Conservation (phyloP, 2,113 vertebrate genomes). For the Thryonomys swinderianus region DNA sequence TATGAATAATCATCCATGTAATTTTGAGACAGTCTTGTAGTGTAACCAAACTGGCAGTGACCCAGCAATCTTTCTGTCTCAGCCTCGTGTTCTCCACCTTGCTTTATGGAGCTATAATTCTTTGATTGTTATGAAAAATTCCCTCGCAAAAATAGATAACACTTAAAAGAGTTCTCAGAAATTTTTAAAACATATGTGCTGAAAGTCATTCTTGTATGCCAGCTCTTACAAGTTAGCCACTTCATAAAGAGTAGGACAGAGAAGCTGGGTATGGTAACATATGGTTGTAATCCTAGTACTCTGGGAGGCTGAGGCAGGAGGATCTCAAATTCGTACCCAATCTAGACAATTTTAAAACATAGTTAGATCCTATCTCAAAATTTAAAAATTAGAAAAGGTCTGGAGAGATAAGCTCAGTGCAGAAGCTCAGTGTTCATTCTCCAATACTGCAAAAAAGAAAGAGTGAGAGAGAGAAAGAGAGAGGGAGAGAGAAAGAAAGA, state of each 20-base stretch:
- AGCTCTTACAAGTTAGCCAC: not conserved
- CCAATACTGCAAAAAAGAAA: not conserved
- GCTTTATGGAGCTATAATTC: not conserved
- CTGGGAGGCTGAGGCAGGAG: not conserved
- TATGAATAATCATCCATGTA: too few relatives aligned
- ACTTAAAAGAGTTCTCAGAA: not conserved
- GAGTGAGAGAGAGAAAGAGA: not conserved
- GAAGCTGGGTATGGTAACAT: not conserved
- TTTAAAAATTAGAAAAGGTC: not conserved
- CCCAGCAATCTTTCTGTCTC: too few relatives aligned
- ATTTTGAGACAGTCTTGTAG: too few relatives aligned
- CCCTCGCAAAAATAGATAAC: not conserved
- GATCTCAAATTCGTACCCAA: not conserved
- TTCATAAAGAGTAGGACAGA: not conserved
- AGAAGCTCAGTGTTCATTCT: not conserved
- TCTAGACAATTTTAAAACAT: not conserved
- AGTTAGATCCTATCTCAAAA: too few relatives aligned
- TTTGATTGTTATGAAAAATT: not conserved
- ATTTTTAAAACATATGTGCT: slow-evolving; percentile 14
- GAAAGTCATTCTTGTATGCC: not conserved
- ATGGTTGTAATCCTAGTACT: not conserved
- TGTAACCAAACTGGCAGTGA: too few relatives aligned
- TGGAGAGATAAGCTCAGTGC: not conserved
- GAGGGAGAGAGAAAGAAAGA: not conserved
- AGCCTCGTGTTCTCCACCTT: too few relatives aligned